Percentiles rank a stretch among this genome's conserved stretches.
phyloP scores from a whole-genome alignment of 2,888 invertebrate species.

The Heteromurus nitidus region DNA sequence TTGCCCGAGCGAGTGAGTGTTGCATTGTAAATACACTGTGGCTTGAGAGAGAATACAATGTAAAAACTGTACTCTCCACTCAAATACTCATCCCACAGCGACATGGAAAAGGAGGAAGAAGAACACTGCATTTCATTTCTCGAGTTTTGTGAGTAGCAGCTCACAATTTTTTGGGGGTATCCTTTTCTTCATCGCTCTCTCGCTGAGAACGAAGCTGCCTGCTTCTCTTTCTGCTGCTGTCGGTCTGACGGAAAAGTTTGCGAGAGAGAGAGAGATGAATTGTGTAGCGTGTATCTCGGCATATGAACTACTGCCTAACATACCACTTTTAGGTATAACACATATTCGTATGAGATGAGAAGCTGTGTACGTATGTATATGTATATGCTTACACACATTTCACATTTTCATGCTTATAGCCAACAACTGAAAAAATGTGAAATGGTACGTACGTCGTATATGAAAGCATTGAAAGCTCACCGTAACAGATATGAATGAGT shows the following conservation, averaged over 20 bases:
- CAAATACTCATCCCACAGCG: too few species aligned
- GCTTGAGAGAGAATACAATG: not conserved
- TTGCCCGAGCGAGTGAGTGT: too few species aligned
- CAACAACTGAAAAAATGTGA: too few species aligned
- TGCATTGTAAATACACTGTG: not conserved
- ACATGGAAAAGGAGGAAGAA: constrained; percentile 27
- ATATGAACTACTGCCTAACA: too few species aligned
- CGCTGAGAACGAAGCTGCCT: not conserved
- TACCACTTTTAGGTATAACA: not conserved
- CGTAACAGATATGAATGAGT: not conserved
- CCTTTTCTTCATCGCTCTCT: constrained; percentile 6
- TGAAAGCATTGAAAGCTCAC: not conserved
- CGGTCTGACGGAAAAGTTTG: constrained; percentile 13
- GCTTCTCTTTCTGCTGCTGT: constrained; percentile 15
- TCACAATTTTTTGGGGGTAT: constrained; percentile 23
- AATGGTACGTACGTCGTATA: not conserved
- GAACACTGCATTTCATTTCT: constrained; percentile 27
- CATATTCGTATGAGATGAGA: not conserved
- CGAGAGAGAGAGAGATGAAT: not conserved
- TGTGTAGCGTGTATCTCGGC: too few species aligned
- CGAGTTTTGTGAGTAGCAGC: constrained; percentile 10
- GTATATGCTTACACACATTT: not conserved
- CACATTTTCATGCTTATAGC: too few species aligned
- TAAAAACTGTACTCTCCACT: too few species aligned
- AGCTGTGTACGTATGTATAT: too few species aligned